Evolutionary conservation across 2,113 vertebrate genomes (phyloP).

Genomic region (Thamnaconus septentrionalis): DNA sequence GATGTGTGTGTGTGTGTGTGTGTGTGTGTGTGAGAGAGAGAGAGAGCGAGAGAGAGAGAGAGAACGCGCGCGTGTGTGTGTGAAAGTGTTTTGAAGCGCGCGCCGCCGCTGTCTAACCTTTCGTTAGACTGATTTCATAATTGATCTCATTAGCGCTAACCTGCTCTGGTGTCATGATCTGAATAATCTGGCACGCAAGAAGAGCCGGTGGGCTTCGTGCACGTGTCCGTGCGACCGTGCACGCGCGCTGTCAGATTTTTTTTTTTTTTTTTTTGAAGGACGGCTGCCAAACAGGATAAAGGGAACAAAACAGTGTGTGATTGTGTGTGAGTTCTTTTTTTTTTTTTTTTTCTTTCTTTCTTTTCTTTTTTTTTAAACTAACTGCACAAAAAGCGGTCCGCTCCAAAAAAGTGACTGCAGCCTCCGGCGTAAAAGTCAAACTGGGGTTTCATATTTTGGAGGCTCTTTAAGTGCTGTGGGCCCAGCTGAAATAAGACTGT

Average conservation of each 20-base stretch:
- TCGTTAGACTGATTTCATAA: conserved; percentile 55
- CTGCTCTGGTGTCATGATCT: conserved; percentile 58
- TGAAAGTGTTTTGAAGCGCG: background rate
- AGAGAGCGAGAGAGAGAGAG: too few relatives aligned
- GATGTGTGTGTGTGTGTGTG: background rate
- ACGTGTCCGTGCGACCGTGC: conserved; percentile 3
- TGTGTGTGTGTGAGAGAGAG: background rate
- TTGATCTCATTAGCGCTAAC: conserved; percentile 57
- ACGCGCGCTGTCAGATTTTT: conserved; percentile 8
- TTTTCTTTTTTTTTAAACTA: too few relatives aligned
- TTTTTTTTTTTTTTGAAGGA: background rate
- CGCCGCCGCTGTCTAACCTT: conserved; percentile 12
- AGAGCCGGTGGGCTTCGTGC: conserved; percentile 1
- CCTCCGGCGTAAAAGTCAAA: background rate
- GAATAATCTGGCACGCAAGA: conserved; percentile 54
- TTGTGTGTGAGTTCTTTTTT: background rate
- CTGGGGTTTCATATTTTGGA: background rate
- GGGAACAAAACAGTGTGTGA: conserved; percentile 30
- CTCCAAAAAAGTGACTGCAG: background rate
- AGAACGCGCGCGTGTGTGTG: too few relatives aligned
- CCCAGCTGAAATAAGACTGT: background rate
- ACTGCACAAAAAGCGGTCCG: background rate
- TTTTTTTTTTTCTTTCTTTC: too few relatives aligned
- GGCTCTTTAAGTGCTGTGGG: background rate
- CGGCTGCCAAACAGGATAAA: conserved; percentile 13